Evolutionary conservation across 2,888 invertebrate genomes (phyloP).

Genomic region (Gastrophysa polygoni): DNA sequence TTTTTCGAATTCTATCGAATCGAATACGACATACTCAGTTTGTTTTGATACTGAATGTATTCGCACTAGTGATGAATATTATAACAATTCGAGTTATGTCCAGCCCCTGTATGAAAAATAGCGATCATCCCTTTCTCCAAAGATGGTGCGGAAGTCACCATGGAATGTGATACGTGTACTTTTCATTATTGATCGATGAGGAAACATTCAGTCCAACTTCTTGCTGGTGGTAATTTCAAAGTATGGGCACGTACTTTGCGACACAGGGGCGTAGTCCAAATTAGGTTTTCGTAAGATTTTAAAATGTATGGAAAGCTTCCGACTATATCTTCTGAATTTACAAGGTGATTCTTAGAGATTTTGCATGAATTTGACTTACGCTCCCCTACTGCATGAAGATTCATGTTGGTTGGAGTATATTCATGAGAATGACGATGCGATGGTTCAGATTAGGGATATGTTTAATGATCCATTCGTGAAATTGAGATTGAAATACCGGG

Average conservation of each 20-base stretch:
- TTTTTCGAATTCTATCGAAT: too few relatives aligned
- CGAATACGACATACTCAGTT: too few relatives aligned
- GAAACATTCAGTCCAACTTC: slow-evolving; percentile 22
- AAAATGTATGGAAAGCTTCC: slow-evolving; percentile 25
- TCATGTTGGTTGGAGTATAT: slow-evolving; percentile 4
- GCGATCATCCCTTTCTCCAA: too few relatives aligned
- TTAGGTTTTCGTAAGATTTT: slow-evolving; percentile 27
- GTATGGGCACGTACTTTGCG: slow-evolving; percentile 24
- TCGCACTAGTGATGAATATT: too few relatives aligned
- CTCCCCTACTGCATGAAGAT: slow-evolving; percentile 6
- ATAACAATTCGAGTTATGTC: too few relatives aligned
- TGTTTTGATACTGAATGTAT: too few relatives aligned
- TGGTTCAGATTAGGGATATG: too few relatives aligned
- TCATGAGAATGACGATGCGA: too few relatives aligned
- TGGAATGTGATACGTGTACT: slow-evolving; percentile 12
- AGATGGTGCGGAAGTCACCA: neutral
- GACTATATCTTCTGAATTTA: slow-evolving; percentile 23
- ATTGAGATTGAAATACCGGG: too few relatives aligned
- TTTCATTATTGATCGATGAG: slow-evolving; percentile 29
- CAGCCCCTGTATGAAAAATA: too few relatives aligned
- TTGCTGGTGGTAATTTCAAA: slow-evolving; percentile 26
- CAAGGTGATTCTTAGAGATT: slow-evolving; percentile 22
- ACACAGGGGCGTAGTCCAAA: slow-evolving; percentile 24
- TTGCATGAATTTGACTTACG: slow-evolving; percentile 23
- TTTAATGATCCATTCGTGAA: too few relatives aligned